Evolutionary conservation across 1,140 invertebrate species (phyloP), one percentile per base, ranked within the genome.

Genomic region (Papilio machaon): DNA sequence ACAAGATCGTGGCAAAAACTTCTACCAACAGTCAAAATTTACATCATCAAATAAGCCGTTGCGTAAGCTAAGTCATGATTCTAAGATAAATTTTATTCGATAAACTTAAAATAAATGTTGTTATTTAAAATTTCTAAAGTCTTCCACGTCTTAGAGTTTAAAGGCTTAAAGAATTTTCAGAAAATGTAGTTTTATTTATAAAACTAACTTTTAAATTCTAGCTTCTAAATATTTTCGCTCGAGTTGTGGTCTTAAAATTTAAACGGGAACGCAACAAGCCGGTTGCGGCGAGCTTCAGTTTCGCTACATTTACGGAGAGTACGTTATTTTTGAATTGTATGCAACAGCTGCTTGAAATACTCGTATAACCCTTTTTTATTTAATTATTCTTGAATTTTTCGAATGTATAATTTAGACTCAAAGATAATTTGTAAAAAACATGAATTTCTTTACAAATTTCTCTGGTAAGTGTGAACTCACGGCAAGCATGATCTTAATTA

Each of bases 221-320:
- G 19, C 2, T 64, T 64, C 19, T 30, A 30, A 64, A 64, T 64
- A 30, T 64, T 64, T 30, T 23, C 60, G 23, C 60, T 64, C 60
- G 60, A 30, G 23, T 64, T 64, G 58, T 64, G 60, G 60, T 30
- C 60, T 64, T 30, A 23, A 58, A 58, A 60, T 64, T 64, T 64
- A 23, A 64, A 64, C 60, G 60, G 10, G 60, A 64, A 64, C 60
- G 60, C 60, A 64, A 64, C 60, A 64, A 64, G 23, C 60, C 17
- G 58, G 58, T 2, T 23, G 23, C 3, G 23, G 60, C 17, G 54
- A 9, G 8, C 17, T 58, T 58, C n/a, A 58, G 54, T 58, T 19
- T 58, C 17, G 54, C n/a, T 58, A 19, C 17, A 19, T 58, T 19
- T 54, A 17, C 52, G 52, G 17, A 54, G 5, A 58, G 54, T 58